Evolutionary conservation across 1,140 invertebrate genomes (phyloP).

Genomic region (Chymomyza costata): DNA sequence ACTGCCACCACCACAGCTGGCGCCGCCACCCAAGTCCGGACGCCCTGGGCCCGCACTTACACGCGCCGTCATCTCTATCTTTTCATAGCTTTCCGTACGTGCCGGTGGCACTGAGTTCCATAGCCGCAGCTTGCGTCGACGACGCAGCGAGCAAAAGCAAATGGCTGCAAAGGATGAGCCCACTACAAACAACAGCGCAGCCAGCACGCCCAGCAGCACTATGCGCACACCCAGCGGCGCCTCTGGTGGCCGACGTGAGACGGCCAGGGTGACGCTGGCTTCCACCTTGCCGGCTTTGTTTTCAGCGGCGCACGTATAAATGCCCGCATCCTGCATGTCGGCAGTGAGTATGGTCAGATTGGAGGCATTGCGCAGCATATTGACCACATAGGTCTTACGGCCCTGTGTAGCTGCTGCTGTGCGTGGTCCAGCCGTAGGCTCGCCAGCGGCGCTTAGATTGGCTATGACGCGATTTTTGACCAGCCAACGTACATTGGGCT

Average conservation of each 20-base stretch:
- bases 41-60: constrained; percentile 31
- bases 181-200: constrained; percentile 78
- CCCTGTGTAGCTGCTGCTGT: constrained; percentile 69
- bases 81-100: constrained; percentile 83
- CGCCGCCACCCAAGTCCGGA: constrained; percentile 73
- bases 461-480: constrained; percentile 71
- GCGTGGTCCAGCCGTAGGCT: constrained; percentile 40
- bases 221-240: constrained; percentile 77
- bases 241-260: constrained; percentile 77
- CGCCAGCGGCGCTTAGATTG: constrained; percentile 57
- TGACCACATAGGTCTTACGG: constrained; percentile 77
- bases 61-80: constrained; percentile 81
- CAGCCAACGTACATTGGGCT: constrained; percentile 80
- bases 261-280: constrained; percentile 82
- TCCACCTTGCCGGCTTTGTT: constrained; percentile 85
- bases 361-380: constrained; percentile 77
- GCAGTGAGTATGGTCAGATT: constrained; percentile 83
- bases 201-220: constrained; percentile 78
- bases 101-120: constrained; percentile 67
- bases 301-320: constrained; percentile 85
- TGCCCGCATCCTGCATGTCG: constrained; percentile 83
- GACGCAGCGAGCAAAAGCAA: constrained; percentile 78
- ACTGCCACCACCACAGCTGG: constrained; percentile 73
- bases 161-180: constrained; percentile 79
- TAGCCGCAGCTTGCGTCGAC: constrained; percentile 69